A percentile compares a stretch with the other conserved stretches of the same genome.
Evolutionary conservation across 2,888 invertebrate genomes (phyloP).

Genomic region (Epinotia ramella): DNA sequence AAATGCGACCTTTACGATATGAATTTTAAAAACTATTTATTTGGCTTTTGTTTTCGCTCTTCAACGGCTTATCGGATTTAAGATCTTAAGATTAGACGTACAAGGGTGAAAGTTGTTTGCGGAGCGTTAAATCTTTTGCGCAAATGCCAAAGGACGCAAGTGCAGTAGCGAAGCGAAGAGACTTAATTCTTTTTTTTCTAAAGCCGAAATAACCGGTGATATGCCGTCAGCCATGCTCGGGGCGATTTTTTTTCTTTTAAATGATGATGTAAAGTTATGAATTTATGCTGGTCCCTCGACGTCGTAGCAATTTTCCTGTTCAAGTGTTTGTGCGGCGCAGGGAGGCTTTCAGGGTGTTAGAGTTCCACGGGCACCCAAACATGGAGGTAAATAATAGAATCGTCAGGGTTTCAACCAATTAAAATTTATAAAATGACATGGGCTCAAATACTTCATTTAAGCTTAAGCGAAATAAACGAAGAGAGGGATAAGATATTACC

Average conservation of each 20-base stretch:
- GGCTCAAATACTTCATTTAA: too few species aligned
- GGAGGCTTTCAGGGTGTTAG: conserved; percentile 57
- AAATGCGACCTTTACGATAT: conserved; percentile 39
- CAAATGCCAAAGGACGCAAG: conserved; percentile 1
- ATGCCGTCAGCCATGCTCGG: conserved; percentile 48
- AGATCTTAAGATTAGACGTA: conserved; percentile 37
- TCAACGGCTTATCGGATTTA: conserved; percentile 29
- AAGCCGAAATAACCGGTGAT: conserved; percentile 37
- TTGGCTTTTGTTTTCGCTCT: conserved; percentile 11
- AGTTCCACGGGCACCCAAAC: conserved; percentile 46
- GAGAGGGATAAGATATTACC: too few species aligned
- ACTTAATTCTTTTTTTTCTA: conserved; percentile 10
- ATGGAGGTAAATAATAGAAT: conserved; percentile 20
- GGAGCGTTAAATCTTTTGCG: conserved; percentile 1
- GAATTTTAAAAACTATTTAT: conserved; percentile 39
- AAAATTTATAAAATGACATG: too few species aligned
- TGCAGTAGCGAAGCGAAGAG: not conserved
- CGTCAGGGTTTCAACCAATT: not conserved
- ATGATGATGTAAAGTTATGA: conserved; percentile 76
- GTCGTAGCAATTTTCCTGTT: conserved; percentile 70
- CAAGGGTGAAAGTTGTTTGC: conserved; percentile 47
- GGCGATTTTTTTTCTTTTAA: conserved; percentile 65
- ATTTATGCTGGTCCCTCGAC: conserved; percentile 68
- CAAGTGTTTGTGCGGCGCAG: conserved; percentile 59
- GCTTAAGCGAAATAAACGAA: too few species aligned